phyloP scores from a whole-genome alignment of 92 coral and sea anemone species.

The Muricea muricata region DNA sequence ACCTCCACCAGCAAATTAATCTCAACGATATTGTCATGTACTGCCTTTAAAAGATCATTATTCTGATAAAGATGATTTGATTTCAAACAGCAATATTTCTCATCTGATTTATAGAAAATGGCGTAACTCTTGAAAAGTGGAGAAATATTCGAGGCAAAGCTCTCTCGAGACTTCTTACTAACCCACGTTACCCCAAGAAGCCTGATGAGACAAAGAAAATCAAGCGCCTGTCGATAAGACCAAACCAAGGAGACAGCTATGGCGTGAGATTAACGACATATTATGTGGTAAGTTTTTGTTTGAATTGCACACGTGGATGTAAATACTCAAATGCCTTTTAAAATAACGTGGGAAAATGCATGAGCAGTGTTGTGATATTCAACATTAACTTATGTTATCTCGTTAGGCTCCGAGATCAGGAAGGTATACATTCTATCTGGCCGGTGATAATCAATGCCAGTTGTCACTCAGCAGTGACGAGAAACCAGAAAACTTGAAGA shows the following conservation, averaged over 20 bases:
- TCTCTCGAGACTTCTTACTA: neutral
- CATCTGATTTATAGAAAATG: neutral
- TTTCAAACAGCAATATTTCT: neutral
- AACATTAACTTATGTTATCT: too few relatives aligned
- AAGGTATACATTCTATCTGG: slow-evolving; percentile 46
- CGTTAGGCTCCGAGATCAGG: slow-evolving; percentile 64
- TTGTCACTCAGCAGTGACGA: slow-evolving; percentile 58
- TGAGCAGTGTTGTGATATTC: too few relatives aligned
- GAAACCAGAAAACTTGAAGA: slow-evolving; percentile 8
- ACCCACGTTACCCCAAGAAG: neutral
- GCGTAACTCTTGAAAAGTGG: neutral
- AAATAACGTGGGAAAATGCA: too few relatives aligned
- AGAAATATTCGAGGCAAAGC: neutral
- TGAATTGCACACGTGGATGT: too few relatives aligned
- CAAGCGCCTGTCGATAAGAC: neutral
- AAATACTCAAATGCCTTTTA: too few relatives aligned
- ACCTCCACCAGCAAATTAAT: too few relatives aligned
- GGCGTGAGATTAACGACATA: slow-evolving; percentile 56
- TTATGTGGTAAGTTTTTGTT: slow-evolving; percentile 54
- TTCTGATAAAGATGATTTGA: too few relatives aligned
- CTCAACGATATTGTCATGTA: too few relatives aligned
- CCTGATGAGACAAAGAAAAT: neutral
- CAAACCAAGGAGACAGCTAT: slow-evolving; percentile 45
- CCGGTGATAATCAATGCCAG: slow-evolving; percentile 61
- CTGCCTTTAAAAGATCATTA: too few relatives aligned